Conservation (phyloP, 1,140 invertebrate species). For the Drosophila miranda region DNA sequence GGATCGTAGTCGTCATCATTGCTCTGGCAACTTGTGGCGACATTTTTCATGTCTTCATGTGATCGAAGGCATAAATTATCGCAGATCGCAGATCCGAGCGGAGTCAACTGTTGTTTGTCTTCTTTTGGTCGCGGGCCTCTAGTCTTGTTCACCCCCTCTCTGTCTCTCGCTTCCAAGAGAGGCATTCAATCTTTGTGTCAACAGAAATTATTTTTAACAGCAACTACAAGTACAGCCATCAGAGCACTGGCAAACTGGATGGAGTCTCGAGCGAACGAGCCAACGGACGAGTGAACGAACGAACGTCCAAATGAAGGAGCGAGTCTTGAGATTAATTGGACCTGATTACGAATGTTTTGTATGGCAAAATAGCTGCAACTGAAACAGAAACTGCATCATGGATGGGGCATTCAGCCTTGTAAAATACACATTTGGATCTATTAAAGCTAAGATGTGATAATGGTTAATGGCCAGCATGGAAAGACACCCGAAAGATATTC, state of each 20-base stretch:
- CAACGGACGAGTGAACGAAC: conserved; percentile 20
- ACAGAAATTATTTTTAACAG: conserved; percentile 80
- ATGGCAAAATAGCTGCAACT: conserved; percentile 59
- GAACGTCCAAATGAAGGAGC: conserved; percentile 22
- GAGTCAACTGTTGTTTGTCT: conserved; percentile 27
- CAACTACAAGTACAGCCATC: conserved; percentile 45
- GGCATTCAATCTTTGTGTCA: conserved; percentile 80
- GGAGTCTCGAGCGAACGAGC: conserved; percentile 23
- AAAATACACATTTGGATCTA: conserved; percentile 77
- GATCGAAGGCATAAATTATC: conserved; percentile 80
- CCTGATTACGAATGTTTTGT: conserved; percentile 77
- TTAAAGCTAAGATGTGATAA: conserved; percentile 72
- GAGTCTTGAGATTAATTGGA: conserved; percentile 68
- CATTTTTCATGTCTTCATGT: conserved; percentile 79
- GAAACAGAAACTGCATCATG: conserved; percentile 19
- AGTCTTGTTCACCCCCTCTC: neutral
- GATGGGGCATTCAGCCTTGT: conserved; percentile 42
- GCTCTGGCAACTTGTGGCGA: conserved; percentile 71
- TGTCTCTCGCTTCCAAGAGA: conserved; percentile 16
- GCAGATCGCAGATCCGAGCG: conserved; percentile 42
- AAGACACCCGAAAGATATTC: neutral
- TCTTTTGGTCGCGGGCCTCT: conserved; percentile 22
- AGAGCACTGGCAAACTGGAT: conserved; percentile 13
- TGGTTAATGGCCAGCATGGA: conserved; percentile 66
- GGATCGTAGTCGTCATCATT: conserved; percentile 64